A percentile compares a stretch with the other conserved stretches of the same genome.
Conservation (phyloP, 2,797 vertebrate species). For the Bothrops alternatus region DNA sequence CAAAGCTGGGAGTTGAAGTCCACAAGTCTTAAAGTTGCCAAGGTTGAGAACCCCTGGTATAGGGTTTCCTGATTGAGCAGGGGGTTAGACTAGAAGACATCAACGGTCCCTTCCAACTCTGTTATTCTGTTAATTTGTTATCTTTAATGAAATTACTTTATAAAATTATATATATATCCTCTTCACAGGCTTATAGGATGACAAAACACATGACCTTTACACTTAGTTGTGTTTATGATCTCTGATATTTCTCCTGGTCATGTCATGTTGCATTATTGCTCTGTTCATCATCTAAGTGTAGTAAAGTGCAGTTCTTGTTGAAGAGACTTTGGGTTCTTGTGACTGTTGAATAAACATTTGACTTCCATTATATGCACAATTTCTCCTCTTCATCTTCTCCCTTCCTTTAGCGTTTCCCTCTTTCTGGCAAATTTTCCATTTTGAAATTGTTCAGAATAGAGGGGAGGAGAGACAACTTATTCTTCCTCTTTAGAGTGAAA, state of each 20-base stretch:
- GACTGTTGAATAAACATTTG: neutral
- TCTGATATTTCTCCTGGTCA: neutral
- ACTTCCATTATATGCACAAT: neutral
- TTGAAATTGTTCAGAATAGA: conserved; percentile 40
- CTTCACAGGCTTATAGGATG: neutral
- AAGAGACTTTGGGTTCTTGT: conserved; percentile 7
- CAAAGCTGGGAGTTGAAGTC: too few relatives aligned
- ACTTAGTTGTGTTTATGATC: neutral
- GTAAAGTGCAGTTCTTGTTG: neutral
- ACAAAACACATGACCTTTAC: neutral
- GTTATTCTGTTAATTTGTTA: neutral
- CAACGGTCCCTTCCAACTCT: too few relatives aligned
- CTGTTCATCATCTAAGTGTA: neutral
- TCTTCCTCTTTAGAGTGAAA: conserved; percentile 70
- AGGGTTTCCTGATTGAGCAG: neutral
- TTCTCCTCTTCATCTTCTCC: neutral
- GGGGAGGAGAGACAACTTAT: conserved; percentile 55
- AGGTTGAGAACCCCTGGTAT: neutral
- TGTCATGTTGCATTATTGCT: neutral
- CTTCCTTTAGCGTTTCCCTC: neutral
- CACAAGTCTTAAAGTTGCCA: too few relatives aligned
- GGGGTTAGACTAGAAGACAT: neutral
- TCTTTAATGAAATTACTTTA: neutral
- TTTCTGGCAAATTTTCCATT: conserved; percentile 35
- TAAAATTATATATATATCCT: neutral